Evolutionary conservation across 30 jellyfish, hydroid and myxozoan species (phyloP), one percentile per base, ranked within the genome.

Genomic region (Cassiopea andromeda): DNA sequence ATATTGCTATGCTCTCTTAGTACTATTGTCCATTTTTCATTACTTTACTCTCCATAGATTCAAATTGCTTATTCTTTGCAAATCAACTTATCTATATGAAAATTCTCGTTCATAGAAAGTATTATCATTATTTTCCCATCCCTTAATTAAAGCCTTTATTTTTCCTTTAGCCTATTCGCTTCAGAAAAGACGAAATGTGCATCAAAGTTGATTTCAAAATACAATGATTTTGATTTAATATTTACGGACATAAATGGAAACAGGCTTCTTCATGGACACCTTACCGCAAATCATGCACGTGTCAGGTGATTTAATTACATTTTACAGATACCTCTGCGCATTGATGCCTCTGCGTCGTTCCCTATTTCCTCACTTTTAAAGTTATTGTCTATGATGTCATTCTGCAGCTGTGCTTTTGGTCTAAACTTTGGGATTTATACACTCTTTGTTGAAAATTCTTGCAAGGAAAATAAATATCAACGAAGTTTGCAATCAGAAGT

Each of bases 181-280:
- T 38, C 83, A 50, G 98, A 89, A 38, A 96, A 60, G 57, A 60
- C 69, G 27, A 67, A 75, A 61, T 94, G 98, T 84, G 97, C 98
- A 1, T 83, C 93, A 44, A 83, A 49, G 46, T 67, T 58, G 9
- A 61, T 81, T 9, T 69, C 89, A 43, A 85, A 82, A 58, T 17
- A 58, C 12, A 66, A 73, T n/a, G 85, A 47, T 2, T 89, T 85
- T 44, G 98, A 94, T 46, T 9, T 90, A 44, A 83, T 94, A 19
- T 94, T 88, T 83, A 84, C 98, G 1, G 98, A 94, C 77, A n/a
- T 87, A 54, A 89, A 89, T 79, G 98, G 98, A 1, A 46, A 77
- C 80, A 27, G 45, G 6, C 5, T 66, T 49, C 16, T 86, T 45
- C 87, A 73, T n/a, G 46, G 9, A 1, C 44, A 14, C 48, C 83